Base-by-base conservation (phyloP, 2,113 vertebrate species). In the Rousettus leschenaultii region DNA sequence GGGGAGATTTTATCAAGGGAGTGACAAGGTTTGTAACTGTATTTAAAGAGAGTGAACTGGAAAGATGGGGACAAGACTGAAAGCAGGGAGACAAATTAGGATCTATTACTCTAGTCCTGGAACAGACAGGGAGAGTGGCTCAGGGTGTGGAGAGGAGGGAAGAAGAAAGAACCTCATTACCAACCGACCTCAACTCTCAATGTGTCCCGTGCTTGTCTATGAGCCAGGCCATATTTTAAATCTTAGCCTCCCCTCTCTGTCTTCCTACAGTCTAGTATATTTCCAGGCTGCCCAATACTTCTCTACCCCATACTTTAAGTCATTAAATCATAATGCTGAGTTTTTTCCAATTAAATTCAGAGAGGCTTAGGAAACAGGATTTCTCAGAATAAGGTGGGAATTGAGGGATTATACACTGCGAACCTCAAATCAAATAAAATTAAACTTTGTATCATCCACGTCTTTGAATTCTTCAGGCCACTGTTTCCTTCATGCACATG, bases 401-500 rank as follows among this genome's bases (percentile, higher is more conserved):
- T 19, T 12, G 30, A 30, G 30, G 28, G 43, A 40, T 35, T 45
- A 30, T 5, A 74, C 15, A 5, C 21, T 35, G 35, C 74, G 38
- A 15, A 33, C 24, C 21, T 71, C 48, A 38, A 83, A 13, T 4
- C 84, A 53, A 83, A 53, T 51, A 70, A 59, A 77, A 80, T 55
- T 40, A 48, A 13, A 26, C 22, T 57, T n/a, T 35, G 28, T 43
- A 2, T 75, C 28, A 22, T 6, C 40, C 48, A n/a, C 28, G 3
- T 8, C 48, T 71, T 53, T 40, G 71, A 73, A 40, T 43, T 11
- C 7, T n/a, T 18, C 22, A 21, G 61, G 91, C 33, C 61, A 9
- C 1, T 0, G 10, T n/a, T 66, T 35, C 51, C 22, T 35, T 18
- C 5, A 2, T 1, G 19, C 3, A 28, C 14, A 2, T 8, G 18